Percentiles rank a stretch among this genome's conserved stretches.
Conservation (phyloP, 2,113 vertebrate species). For the Micronycteris hirsuta region DNA sequence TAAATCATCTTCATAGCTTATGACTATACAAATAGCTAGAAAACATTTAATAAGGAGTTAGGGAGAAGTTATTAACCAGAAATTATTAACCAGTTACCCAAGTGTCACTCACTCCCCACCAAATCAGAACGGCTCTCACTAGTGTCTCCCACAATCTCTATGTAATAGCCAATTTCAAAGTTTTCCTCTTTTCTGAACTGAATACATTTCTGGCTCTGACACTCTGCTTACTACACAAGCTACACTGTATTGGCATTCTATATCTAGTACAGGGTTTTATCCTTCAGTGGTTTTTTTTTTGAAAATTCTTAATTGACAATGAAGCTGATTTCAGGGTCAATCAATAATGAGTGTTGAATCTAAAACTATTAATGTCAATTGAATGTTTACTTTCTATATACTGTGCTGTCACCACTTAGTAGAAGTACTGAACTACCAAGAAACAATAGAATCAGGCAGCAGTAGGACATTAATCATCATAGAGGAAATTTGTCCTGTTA, state of each 20-base stretch:
- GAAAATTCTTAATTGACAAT: slow-evolving; percentile 25
- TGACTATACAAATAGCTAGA: background rate
- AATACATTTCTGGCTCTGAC: background rate
- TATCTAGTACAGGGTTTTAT: slow-evolving; percentile 21
- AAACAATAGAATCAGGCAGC: background rate
- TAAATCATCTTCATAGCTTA: background rate
- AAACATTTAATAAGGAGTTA: background rate
- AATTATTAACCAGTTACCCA: background rate
- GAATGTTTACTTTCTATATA: background rate
- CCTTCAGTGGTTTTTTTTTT: background rate
- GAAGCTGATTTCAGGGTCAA: background rate
- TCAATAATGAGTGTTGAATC: slow-evolving; percentile 8
- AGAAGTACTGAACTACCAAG: background rate
- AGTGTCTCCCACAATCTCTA: background rate
- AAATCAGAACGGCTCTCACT: background rate
- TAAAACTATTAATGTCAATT: background rate
- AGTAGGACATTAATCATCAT: background rate
- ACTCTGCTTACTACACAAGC: background rate
- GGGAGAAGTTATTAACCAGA: background rate
- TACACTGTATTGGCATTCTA: background rate
- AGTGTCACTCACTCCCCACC: background rate
- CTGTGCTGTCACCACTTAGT: background rate
- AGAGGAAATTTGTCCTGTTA: background rate
- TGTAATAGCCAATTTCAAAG: background rate
- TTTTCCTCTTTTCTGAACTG: background rate